Base-by-base conservation (phyloP, 2,113 vertebrate genomes). In the Larimichthys crocea region DNA sequence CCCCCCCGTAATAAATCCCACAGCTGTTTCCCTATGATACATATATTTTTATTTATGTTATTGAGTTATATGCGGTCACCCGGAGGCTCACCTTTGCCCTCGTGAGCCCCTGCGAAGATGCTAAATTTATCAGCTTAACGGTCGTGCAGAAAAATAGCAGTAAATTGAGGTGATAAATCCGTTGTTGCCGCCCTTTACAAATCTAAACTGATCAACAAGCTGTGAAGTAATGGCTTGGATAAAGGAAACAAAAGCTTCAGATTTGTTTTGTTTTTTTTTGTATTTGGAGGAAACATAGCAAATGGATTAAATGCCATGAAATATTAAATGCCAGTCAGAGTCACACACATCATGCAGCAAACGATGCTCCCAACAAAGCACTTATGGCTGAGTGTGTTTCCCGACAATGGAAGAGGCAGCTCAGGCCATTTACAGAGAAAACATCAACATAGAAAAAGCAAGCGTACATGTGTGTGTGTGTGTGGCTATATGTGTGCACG, bases 251-350 rank as follows among this genome's bases (percentile, higher is more conserved):
- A 84, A 88, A 87, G 82, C 76, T 67, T 52, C 49, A 80, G 63
- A 82, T 88, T 89, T 31, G 3, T 31, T 31, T 31, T 5, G 1
- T 31, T 81, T 82, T 76, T 57, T 67, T 83, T 60, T 73, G 59
- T 76, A 67, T 89, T 90, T 79, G 66, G 79, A 84, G 62, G 68
- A 92, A 91, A 92, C 91, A 93, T 87, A 92, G 89, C 93, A 92
- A 93, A 92, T 92, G 90, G 89, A 94, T 94, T 93, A 94, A 92
- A 91, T 82, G 85, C 60, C 79, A 93, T 94, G 76, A 94, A 94
- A 94, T 93, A 94, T 94, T 94, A 90, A 94, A 91, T 85, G 80
- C 35, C 85, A 87, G 84, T 87, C 88, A 72, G 85, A 89, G 88
- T 91, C 89, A n/a, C 88, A 88, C 90, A 75, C 91, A 82, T 92